Evolutionary conservation across 2,888 invertebrate genomes (phyloP).

Genomic region (Ormyrus rosae): DNA sequence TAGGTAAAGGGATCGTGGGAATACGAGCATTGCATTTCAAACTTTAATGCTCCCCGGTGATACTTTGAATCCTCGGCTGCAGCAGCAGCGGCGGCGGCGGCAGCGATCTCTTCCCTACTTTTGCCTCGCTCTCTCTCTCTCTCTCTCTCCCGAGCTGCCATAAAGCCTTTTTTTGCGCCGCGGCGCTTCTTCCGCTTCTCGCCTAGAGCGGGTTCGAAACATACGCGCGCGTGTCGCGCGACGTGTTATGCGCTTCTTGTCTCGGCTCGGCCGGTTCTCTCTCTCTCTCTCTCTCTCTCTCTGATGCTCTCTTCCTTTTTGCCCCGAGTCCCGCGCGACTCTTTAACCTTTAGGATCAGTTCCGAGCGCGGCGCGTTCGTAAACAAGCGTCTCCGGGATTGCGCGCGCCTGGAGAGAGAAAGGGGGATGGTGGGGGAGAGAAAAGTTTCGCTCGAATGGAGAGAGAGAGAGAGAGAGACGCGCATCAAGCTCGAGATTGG

Average conservation of each 20-base stretch:
- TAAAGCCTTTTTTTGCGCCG: slow-evolving; percentile 44
- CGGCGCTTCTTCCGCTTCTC: background rate
- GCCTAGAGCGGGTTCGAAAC: background rate
- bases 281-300: background rate
- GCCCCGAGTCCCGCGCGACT: slow-evolving; percentile 41
- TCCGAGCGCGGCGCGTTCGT: slow-evolving; percentile 2
- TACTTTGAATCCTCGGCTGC: slow-evolving; percentile 52
- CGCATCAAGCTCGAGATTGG: slow-evolving; percentile 22
- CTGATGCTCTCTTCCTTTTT: background rate
- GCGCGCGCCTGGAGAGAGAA: background rate
- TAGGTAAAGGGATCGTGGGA: slow-evolving; percentile 43
- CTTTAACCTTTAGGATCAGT: slow-evolving; percentile 45
- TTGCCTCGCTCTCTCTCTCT: background rate
- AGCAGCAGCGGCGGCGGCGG: background rate
- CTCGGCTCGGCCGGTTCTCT: background rate
- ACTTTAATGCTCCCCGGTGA: slow-evolving; percentile 58
- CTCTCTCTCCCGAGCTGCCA: slow-evolving; percentile 29
- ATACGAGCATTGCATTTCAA: slow-evolving; percentile 56
- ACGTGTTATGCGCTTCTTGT: no score
- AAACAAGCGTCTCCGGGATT: slow-evolving; percentile 18
- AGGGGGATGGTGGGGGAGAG: background rate
- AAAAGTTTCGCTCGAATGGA: slow-evolving; percentile 27
- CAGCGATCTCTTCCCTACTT: slow-evolving; percentile 9
- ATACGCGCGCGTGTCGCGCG: background rate
- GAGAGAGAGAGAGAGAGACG: background rate